A percentile compares a stretch with the other conserved stretches of the same genome.
phyloP scores from a whole-genome alignment of 1,140 invertebrate species.

The Anadara kagoshimensis region DNA sequence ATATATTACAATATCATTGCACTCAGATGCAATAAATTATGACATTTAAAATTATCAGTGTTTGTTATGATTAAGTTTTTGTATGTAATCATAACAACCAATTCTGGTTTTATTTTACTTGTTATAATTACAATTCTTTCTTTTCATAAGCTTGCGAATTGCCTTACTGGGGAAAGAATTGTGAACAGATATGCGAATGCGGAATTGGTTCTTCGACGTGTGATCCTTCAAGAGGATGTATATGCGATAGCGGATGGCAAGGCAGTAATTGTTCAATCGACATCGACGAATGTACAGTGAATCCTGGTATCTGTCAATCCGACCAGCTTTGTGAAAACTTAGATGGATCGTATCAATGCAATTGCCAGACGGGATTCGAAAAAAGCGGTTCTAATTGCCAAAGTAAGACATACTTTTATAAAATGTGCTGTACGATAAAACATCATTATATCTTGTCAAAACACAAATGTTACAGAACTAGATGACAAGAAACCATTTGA shows the following conservation, averaged over 20 bases:
- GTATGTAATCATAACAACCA: no score
- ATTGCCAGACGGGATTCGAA: constrained; percentile 11
- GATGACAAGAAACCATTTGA: no score
- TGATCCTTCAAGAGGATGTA: constrained; percentile 4
- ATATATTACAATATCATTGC: no score
- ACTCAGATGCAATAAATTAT: no score
- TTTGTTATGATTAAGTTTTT: no score
- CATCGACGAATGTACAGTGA: constrained; percentile 24
- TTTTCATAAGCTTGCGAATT: constrained; percentile 20
- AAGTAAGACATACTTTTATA: constrained; percentile 12
- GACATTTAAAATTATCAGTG: no score
- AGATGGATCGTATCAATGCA: constrained; percentile 19
- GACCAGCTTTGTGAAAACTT: constrained; percentile 30
- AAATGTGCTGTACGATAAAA: no score
- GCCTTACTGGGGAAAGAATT: constrained; percentile 11
- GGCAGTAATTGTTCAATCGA: constrained; percentile 16
- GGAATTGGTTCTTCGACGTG: constrained; percentile 13
- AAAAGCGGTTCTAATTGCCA: background rate
- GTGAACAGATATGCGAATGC: constrained; percentile 15
- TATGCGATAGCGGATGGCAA: constrained; percentile 14
- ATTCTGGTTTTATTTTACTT: no score
- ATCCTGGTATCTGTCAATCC: constrained; percentile 12
- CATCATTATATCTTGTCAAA: no score
- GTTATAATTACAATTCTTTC: no score
- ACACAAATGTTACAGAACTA: no score